phyloP scores from a whole-genome alignment of 2,888 invertebrate species.

The Dasysyrphus albostriatus region DNA sequence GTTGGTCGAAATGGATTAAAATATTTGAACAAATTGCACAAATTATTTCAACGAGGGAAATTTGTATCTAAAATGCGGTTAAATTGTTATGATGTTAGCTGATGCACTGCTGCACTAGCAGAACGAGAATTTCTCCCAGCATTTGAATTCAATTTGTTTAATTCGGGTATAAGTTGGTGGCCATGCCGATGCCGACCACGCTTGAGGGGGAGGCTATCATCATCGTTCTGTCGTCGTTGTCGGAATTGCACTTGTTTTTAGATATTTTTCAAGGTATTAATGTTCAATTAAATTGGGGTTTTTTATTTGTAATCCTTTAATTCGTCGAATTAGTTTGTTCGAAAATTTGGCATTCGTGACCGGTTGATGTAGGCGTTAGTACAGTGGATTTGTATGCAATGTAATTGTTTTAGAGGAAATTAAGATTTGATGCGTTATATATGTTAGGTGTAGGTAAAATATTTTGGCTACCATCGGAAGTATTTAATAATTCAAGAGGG shows the following conservation, averaged over 20 bases:
- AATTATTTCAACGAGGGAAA: constrained; percentile 41
- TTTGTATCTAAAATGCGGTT: constrained; percentile 61
- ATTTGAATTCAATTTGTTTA: constrained; percentile 10
- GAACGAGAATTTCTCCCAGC: not conserved
- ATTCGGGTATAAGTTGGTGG: not conserved
- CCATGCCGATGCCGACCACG: too few relatives aligned
- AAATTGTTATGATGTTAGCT: constrained; percentile 36
- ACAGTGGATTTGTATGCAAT: constrained; percentile 24
- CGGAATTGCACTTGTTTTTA: constrained; percentile 12
- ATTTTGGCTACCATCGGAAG: constrained; percentile 19
- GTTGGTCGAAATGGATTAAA: constrained; percentile 57
- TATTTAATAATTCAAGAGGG: constrained; percentile 24
- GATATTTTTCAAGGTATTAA: constrained; percentile 11
- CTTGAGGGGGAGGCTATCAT: not conserved
- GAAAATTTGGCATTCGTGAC: constrained; percentile 23
- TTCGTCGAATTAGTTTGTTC: constrained; percentile 47
- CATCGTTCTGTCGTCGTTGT: constrained; percentile 1
- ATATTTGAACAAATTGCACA: constrained; percentile 46
- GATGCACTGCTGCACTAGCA: not conserved
- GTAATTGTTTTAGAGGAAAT: constrained; percentile 1
- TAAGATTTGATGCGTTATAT: constrained; percentile 4
- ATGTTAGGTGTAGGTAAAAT: not conserved
- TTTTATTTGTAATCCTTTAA: constrained; percentile 47
- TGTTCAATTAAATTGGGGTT: constrained; percentile 52
- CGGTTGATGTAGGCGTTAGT: constrained; percentile 9